Evolutionary conservation across 2,113 vertebrate species (phyloP).

Genomic region (Gobius niger): DNA sequence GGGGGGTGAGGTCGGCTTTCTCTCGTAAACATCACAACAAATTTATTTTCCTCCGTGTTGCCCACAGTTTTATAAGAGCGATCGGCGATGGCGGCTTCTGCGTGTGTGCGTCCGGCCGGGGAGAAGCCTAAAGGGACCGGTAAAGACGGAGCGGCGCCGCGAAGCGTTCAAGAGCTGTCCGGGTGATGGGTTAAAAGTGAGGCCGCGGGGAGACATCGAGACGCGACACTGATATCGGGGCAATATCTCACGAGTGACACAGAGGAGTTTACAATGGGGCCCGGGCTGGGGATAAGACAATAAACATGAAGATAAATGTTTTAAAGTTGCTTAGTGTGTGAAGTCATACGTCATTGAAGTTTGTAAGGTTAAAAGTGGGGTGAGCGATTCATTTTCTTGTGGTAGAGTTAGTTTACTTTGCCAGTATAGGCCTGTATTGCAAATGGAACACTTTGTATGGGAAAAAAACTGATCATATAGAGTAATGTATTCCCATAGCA

Average conservation of each 20-base stretch:
- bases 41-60: conserved; percentile 60
- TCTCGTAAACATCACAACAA: conserved; percentile 68
- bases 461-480: too few species aligned
- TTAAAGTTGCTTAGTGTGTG: neutral
- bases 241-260: neutral
- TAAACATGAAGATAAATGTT: neutral
- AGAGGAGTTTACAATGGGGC: neutral
- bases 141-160: conserved; percentile 6
- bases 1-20: conserved; percentile 39
- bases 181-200: conserved; percentile 22
- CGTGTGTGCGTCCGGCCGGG: conserved; percentile 4
- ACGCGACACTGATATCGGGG: neutral
- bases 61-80: conserved; percentile 50
- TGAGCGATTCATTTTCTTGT: too few species aligned
- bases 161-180: conserved; percentile 23
- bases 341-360: neutral
- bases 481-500: too few species aligned
- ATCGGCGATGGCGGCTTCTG: neutral
- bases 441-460: too few species aligned
- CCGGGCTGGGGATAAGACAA: neutral
- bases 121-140: neutral
- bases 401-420: too few species aligned
- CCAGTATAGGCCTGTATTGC: too few species aligned
- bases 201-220: conserved; percentile 14
- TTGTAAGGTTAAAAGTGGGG: too few species aligned